These are phyloP conservation scores for Antrozous pallidus DNA, from an alignment of 2,797 vertebrate species.

Conservation along the genomic window DNA sequence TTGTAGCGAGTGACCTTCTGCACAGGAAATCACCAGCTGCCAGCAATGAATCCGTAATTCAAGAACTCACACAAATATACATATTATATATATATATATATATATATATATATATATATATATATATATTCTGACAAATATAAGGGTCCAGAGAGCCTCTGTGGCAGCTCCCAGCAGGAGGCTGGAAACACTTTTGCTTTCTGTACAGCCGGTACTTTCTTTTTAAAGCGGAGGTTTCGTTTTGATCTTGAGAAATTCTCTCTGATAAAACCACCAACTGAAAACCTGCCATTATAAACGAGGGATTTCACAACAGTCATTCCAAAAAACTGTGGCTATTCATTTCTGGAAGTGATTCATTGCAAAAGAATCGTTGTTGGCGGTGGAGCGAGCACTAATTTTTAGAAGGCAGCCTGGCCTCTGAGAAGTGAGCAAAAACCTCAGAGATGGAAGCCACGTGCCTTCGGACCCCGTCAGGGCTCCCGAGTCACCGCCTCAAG, in stretches of 20 bases:
- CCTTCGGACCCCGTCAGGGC: conserved; percentile 75
- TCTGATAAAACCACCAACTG: conserved; percentile 80
- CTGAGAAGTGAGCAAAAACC: conserved; percentile 76
- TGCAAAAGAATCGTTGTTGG: conserved; percentile 79
- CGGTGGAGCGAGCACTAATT: conserved; percentile 62
- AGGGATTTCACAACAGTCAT: conserved; percentile 82
- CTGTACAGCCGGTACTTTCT: conserved; percentile 61
- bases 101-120: no score
- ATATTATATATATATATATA: neutral
- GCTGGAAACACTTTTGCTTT: conserved; percentile 77
- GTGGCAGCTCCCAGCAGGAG: conserved; percentile 30
- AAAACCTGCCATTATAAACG: conserved; percentile 81
- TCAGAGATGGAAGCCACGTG: conserved; percentile 79
- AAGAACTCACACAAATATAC: conserved; percentile 73
- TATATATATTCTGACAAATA: conserved; percentile 39
- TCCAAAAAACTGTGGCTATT: conserved; percentile 85
- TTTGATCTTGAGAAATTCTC: conserved; percentile 81
- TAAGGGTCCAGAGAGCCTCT: neutral
- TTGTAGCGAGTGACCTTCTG: conserved; percentile 67
- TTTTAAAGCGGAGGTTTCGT: conserved; percentile 71
- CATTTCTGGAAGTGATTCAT: conserved; percentile 87
- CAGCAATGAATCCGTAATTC: conserved; percentile 74
- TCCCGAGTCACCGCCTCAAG: conserved; percentile 81
- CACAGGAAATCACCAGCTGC: conserved; percentile 78
- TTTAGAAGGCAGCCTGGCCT: conserved; percentile 74